Percentiles rank a stretch among this genome's conserved stretches.
Conservation (phyloP, 1,140 invertebrate genomes). For the Rhagoletis pomonella region DNA sequence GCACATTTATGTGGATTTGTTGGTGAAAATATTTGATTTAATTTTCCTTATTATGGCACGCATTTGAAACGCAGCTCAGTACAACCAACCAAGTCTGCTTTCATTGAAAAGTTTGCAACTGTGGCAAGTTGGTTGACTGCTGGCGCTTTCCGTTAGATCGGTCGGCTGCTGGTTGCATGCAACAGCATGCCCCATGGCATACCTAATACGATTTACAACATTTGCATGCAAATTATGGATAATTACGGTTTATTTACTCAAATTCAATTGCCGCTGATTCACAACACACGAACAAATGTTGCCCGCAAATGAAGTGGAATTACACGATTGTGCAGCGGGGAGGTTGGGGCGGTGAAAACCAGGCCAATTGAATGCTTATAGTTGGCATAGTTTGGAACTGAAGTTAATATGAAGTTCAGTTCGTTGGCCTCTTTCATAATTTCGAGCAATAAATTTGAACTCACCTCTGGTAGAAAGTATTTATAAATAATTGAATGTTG, state of each 20-base stretch:
- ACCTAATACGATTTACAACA: slow-evolving; percentile 50
- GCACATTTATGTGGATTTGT: slow-evolving; percentile 42
- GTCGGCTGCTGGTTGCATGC: slow-evolving; percentile 3
- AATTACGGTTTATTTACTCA: slow-evolving; percentile 51
- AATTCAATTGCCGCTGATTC: slow-evolving; percentile 47
- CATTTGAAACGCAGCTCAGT: slow-evolving; percentile 16
- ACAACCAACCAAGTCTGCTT: not conserved
- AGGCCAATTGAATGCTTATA: not conserved
- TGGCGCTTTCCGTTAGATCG: not conserved
- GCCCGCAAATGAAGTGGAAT: not conserved
- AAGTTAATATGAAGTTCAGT: no score
- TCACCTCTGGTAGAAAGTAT: no score
- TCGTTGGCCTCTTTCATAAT: no score
- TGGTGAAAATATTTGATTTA: slow-evolving; percentile 48
- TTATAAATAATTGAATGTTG: no score
- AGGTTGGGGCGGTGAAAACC: not conserved
- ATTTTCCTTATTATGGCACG: slow-evolving; percentile 48
- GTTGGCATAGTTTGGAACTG: no score
- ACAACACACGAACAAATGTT: not conserved
- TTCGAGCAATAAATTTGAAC: no score
- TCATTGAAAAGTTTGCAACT: slow-evolving; percentile 49
- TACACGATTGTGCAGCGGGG: not conserved
- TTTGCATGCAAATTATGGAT: slow-evolving; percentile 50
- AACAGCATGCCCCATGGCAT: not conserved
- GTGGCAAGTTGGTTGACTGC: slow-evolving; percentile 35